These are phyloP conservation scores for Zapornia atra DNA, from an alignment of 2,113 vertebrate genomes.

Conservation along the genomic window DNA sequence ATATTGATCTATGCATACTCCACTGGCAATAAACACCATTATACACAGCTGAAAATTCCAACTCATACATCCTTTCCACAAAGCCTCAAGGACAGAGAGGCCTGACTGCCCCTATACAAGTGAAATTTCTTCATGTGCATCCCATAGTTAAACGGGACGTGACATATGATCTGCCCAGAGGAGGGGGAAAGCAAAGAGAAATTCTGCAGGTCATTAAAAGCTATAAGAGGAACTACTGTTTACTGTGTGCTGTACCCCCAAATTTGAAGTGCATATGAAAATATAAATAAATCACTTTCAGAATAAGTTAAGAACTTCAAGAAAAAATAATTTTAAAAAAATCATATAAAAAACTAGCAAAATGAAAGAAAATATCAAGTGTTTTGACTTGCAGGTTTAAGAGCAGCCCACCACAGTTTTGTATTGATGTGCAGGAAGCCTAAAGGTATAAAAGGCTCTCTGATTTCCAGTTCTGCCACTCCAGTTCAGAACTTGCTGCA, in stretches of 20 bases:
- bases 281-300: not conserved
- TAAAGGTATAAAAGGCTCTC: not conserved
- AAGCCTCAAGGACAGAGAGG: slow-evolving; percentile 33
- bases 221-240: not conserved
- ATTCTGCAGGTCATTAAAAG: not conserved
- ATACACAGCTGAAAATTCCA: not conserved
- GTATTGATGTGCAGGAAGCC: not conserved
- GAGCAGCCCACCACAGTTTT: not conserved
- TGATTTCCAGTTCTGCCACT: not conserved
- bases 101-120: not conserved
- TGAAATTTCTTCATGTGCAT: not conserved
- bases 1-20: slow-evolving; percentile 51
- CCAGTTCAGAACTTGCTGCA: not conserved
- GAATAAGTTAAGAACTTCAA: fast-evolving
- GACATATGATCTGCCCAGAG: not conserved
- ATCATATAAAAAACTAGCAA: not conserved
- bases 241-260: not conserved
- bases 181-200: not conserved
- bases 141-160: not conserved
- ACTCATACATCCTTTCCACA: not conserved
- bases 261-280: not conserved
- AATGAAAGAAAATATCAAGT: not conserved
- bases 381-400: not conserved
- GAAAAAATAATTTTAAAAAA: not conserved
- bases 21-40: slow-evolving; percentile 23